phyloP scores from a whole-genome alignment of 1,140 invertebrate species.

The Microplitis mediator region DNA sequence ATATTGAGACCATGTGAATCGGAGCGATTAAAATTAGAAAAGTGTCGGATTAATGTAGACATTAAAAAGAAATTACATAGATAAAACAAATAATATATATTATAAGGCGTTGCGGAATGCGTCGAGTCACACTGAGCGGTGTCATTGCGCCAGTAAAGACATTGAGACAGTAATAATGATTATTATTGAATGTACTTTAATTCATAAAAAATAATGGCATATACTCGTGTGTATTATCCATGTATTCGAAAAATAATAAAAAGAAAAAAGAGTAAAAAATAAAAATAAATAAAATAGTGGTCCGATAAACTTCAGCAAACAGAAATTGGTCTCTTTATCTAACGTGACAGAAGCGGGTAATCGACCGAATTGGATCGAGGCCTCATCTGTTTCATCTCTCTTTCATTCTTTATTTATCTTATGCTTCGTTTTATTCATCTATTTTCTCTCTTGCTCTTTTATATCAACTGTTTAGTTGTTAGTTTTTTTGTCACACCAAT shows the following conservation, averaged over 20 bases:
- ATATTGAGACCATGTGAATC: constrained; percentile 35
- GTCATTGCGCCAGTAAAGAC: background rate
- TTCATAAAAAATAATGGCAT: constrained; percentile 13
- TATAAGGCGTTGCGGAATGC: constrained; percentile 28
- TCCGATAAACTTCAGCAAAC: constrained; percentile 7
- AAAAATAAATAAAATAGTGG: background rate
- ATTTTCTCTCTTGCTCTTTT: background rate
- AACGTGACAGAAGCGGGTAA: constrained; percentile 19
- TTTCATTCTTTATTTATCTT: background rate
- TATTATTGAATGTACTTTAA: background rate
- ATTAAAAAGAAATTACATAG: background rate
- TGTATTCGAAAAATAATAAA: background rate
- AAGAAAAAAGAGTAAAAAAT: background rate
- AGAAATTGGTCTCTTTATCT: constrained; percentile 10
- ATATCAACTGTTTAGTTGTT: no score
- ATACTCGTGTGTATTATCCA: background rate
- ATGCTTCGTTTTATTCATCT: background rate
- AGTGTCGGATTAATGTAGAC: constrained; percentile 23
- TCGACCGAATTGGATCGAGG: constrained; percentile 24
- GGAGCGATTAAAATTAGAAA: constrained; percentile 37
- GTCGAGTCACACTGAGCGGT: constrained; percentile 26
- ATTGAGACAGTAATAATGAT: background rate
- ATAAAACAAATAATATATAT: background rate
- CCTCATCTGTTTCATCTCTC: constrained; percentile 10
- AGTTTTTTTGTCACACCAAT: no score